Evolutionary conservation across 2,113 vertebrate genomes (phyloP).

Genomic region (Calyptomena viridis): DNA sequence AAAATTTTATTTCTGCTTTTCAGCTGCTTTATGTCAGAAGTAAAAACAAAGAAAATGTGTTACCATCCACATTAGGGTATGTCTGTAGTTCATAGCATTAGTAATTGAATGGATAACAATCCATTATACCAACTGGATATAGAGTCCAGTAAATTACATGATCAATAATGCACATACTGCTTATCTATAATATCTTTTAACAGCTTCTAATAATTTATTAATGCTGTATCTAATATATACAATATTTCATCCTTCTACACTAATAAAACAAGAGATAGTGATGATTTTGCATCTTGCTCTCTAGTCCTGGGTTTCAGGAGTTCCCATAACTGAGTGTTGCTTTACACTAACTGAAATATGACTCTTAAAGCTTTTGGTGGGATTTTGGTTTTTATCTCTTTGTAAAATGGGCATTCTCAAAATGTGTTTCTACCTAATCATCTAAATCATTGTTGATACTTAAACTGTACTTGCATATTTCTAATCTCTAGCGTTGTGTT

Average conservation of each 20-base stretch:
- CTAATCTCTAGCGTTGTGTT: not conserved
- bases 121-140: not conserved
- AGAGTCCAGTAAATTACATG: not conserved
- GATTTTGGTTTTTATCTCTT: not conserved
- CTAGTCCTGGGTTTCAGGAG: not conserved
- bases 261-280: not conserved
- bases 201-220: slow-evolving; percentile 48
- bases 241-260: not conserved
- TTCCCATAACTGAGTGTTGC: not conserved
- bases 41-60: not conserved
- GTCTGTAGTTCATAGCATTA: not conserved
- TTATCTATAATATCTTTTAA: slow-evolving; percentile 33
- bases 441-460: not conserved
- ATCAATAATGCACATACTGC: slow-evolving; percentile 40
- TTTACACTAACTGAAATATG: not conserved
- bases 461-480: not conserved
- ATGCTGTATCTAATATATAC: not conserved
- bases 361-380: not conserved
- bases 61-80: not conserved
- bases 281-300: not conserved
- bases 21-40: not conserved
- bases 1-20: not conserved
- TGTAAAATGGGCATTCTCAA: not conserved
- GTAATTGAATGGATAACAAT: not conserved
- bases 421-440: not conserved